A percentile compares a stretch with the other conserved stretches of the same genome.
These are phyloP conservation scores for Nothocercus julius DNA, from an alignment of 2,113 vertebrate genomes.

Conservation along the genomic window DNA sequence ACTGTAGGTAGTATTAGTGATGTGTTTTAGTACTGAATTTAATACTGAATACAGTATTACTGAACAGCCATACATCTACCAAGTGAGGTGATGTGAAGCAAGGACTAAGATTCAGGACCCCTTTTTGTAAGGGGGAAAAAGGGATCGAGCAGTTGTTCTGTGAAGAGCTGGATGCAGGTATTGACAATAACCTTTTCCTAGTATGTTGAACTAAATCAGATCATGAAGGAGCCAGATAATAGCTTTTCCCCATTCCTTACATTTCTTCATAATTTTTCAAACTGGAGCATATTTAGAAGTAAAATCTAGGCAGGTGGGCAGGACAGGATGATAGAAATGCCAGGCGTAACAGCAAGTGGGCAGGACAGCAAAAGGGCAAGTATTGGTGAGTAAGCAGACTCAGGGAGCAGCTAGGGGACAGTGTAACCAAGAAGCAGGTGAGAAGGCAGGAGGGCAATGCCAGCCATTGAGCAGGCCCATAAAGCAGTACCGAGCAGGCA, in stretches of 20 bases:
- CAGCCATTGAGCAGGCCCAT: constrained; percentile 62
- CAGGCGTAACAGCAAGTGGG: constrained; percentile 58
- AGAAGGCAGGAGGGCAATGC: constrained; percentile 66
- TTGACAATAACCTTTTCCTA: constrained; percentile 46
- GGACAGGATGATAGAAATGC: constrained; percentile 60
- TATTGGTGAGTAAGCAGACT: constrained; percentile 47
- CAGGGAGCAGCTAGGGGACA: constrained; percentile 40
- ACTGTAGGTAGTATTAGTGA: not conserved
- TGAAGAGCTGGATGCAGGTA: constrained; percentile 44
- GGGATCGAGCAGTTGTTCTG: constrained; percentile 20
- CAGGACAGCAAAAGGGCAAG: constrained; percentile 60
- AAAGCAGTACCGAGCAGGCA: constrained; percentile 60
- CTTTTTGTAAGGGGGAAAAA: not conserved
- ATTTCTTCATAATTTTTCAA: constrained; percentile 47
- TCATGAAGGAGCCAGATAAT: constrained; percentile 29
- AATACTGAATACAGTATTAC: not conserved
- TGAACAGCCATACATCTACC: not conserved
- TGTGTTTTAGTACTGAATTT: not conserved
- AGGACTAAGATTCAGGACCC: constrained; percentile 17
- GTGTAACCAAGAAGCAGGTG: constrained; percentile 51
- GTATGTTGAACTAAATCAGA: constrained; percentile 38
- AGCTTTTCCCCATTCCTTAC: constrained; percentile 57
- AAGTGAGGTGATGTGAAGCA: constrained; percentile 43
- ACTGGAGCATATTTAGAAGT: constrained; percentile 61
- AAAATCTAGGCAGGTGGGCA: constrained; percentile 66